Evolutionary conservation across 2,888 invertebrate genomes (phyloP).

Genomic region (Ecdyonurus torrentis): DNA sequence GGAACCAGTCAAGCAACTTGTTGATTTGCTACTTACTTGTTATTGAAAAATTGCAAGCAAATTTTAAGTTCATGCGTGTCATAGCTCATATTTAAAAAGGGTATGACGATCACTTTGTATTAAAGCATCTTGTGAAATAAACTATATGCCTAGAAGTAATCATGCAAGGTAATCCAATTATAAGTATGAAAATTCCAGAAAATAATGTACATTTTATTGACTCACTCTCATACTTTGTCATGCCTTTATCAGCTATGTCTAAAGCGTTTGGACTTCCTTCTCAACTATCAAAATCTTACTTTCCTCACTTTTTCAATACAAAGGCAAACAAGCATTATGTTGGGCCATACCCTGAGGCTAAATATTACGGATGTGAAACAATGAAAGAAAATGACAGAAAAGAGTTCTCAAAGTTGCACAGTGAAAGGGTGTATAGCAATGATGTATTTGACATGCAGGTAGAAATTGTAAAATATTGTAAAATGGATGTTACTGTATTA

Average conservation of each 20-base stretch:
- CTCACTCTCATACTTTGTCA: neutral
- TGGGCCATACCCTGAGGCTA: neutral
- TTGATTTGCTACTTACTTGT: neutral
- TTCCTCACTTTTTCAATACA: neutral
- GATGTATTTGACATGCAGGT: neutral
- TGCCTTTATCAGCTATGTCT: neutral
- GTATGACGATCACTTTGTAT: neutral
- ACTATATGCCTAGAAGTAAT: neutral
- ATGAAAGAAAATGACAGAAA: neutral
- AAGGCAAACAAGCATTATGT: neutral
- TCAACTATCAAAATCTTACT: slow-evolving; percentile 9
- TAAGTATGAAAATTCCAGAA: neutral
- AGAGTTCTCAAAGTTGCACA: neutral
- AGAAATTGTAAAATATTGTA: neutral
- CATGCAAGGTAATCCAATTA: neutral
- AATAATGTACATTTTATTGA: neutral
- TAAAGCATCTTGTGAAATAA: neutral
- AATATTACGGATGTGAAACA: neutral
- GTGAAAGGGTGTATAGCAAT: neutral
- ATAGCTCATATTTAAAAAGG: neutral
- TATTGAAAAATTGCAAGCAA: neutral
- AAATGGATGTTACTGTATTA: neutral
- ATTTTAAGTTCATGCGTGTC: neutral
- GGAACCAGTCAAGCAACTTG: neutral
- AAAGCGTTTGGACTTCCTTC: neutral